Evolutionary conservation across 2,888 invertebrate species (phyloP).

Genomic region (Macaria liturata): DNA sequence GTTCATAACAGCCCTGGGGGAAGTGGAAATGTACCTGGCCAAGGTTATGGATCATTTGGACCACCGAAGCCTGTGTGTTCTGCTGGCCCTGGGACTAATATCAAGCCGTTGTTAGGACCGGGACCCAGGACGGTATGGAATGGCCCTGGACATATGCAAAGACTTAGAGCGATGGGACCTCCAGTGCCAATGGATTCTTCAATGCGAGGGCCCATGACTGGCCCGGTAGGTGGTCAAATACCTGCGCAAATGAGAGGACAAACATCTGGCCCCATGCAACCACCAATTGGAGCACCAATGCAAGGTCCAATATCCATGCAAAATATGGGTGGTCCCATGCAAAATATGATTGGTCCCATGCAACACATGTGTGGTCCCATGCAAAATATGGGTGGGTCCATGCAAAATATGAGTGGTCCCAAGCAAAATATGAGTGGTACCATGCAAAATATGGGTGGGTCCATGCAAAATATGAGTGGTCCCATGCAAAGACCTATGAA

Average conservation of each 20-base stretch:
- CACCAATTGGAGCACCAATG: neutral
- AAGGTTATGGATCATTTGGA: constrained; percentile 1
- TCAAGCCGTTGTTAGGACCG: neutral
- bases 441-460: too few relatives aligned
- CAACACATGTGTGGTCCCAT: constrained; percentile 17
- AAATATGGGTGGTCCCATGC: constrained; percentile 11
- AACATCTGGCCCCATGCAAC: too few relatives aligned
- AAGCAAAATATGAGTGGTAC: too few relatives aligned
- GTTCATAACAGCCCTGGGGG: too few relatives aligned
- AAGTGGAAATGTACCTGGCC: neutral
- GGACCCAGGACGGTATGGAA: constrained; percentile 11
- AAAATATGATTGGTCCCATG: constrained; percentile 10
- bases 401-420: constrained; percentile 17
- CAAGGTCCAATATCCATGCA: neutral
- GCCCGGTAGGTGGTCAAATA: too few relatives aligned
- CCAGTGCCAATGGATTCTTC: too few relatives aligned
- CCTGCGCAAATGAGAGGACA: too few relatives aligned
- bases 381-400: constrained; percentile 22
- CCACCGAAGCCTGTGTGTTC: neutral
- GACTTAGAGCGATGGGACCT: neutral
- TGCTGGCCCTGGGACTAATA: neutral
- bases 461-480: constrained; percentile 4
- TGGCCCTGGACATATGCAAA: constrained; percentile 4
- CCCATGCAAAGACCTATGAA: constrained; percentile 2
- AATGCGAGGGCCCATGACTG: too few relatives aligned